A percentile compares a stretch with the other conserved stretches of the same genome.
Conservation (phyloP, 2,797 vertebrate genomes). For the Myotis myotis region DNA sequence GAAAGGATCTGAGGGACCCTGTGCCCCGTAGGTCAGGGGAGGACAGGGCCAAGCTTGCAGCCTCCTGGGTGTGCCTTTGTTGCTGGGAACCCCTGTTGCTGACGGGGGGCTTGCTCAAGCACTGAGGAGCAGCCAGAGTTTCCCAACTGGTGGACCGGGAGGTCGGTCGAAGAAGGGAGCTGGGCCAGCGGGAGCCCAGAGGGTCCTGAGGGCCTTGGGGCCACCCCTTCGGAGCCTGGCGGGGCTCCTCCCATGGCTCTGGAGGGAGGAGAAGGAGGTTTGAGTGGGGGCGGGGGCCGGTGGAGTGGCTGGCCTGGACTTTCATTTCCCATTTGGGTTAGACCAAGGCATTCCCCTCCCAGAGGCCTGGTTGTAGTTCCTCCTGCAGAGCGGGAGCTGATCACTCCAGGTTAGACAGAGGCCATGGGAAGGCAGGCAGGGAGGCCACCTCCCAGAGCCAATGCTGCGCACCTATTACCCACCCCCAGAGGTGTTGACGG, state of each 20-base stretch:
- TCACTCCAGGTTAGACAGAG: neutral
- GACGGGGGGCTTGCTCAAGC: neutral
- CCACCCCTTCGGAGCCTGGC: neutral
- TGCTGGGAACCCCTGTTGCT: constrained; percentile 44
- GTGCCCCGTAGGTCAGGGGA: constrained; percentile 52
- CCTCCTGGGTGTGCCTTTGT: constrained; percentile 38
- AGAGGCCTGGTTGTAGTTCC: constrained; percentile 35
- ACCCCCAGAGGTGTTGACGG: neutral
- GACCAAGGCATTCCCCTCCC: constrained; percentile 56
- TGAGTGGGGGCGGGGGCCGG: neutral
- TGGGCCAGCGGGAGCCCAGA: neutral
- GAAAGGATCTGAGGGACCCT: constrained; percentile 50
- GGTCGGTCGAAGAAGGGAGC: neutral
- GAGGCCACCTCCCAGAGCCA: neutral
- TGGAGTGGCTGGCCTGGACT: constrained; percentile 34
- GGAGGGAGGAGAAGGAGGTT: neutral
- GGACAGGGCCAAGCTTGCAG: constrained; percentile 42
- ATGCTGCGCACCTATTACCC: neutral
- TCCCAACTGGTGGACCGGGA: neutral
- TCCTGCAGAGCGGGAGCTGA: constrained; percentile 41
- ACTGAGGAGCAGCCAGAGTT: neutral
- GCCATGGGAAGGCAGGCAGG: neutral
- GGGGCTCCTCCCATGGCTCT: neutral
- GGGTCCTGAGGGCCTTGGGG: neutral
- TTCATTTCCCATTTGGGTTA: constrained; percentile 74